phyloP scores from a whole-genome alignment of 1,140 invertebrate genomes.

The Drosophila serrata region DNA sequence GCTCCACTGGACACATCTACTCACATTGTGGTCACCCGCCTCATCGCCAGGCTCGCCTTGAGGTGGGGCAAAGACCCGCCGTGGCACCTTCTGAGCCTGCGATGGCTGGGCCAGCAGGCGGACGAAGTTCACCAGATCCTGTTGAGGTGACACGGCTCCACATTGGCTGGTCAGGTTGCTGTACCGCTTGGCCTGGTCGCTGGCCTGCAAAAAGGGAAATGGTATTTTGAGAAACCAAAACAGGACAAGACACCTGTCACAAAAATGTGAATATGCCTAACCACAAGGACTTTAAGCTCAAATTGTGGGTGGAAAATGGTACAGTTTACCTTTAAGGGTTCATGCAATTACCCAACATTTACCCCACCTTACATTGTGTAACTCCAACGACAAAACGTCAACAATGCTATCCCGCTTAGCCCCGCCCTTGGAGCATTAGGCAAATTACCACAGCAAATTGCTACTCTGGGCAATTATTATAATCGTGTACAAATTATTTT shows the following conservation, averaged over 20 bases:
- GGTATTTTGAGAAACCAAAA: background rate
- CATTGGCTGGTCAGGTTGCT: slow-evolving; percentile 90
- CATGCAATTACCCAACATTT: background rate
- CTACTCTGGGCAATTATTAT: slow-evolving; percentile 73
- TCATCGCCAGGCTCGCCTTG: slow-evolving; percentile 85
- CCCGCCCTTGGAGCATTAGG: slow-evolving; percentile 52
- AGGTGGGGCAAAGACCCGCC: slow-evolving; percentile 89
- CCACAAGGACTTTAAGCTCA: background rate
- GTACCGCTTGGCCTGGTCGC: slow-evolving; percentile 91
- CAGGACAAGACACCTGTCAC: slow-evolving; percentile 1
- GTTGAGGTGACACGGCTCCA: slow-evolving; percentile 88
- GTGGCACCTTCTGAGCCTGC: slow-evolving; percentile 87
- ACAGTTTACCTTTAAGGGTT: background rate
- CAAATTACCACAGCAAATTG: slow-evolving; percentile 71
- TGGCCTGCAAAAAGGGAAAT: slow-evolving; percentile 87
- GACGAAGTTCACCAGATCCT: slow-evolving; percentile 91
- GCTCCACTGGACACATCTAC: slow-evolving; percentile 25
- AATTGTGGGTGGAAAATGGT: background rate
- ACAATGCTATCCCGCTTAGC: background rate
- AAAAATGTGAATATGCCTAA: background rate
- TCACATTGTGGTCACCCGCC: slow-evolving; percentile 77
- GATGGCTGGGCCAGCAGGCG: slow-evolving; percentile 88
- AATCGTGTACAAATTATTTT: slow-evolving; percentile 67
- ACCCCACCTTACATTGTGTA: background rate
- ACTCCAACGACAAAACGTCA: background rate